Percentiles rank a stretch among this genome's conserved stretches.
phyloP scores from a whole-genome alignment of 2,888 invertebrate species.

The Rotaria sp. region DNA sequence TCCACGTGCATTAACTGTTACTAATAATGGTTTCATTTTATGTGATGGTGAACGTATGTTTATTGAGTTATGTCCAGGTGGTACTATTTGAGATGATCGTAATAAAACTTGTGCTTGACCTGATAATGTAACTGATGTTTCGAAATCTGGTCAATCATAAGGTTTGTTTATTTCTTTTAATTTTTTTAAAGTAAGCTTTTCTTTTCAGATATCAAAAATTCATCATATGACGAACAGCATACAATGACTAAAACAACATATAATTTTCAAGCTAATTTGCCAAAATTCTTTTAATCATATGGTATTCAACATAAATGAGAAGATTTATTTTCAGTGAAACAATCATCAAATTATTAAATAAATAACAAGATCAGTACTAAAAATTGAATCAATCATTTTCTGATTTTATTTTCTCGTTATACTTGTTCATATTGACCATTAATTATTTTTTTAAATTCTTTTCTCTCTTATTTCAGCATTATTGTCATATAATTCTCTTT shows the following conservation, averaged over 20 bases:
- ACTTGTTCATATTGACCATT: background rate
- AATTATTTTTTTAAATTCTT: background rate
- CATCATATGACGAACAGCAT: too few species aligned
- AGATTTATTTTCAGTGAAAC: background rate
- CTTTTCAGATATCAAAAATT: too few species aligned
- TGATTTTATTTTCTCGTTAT: background rate
- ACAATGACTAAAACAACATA: too few species aligned
- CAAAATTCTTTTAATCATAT: too few species aligned
- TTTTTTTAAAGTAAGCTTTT: too few species aligned
- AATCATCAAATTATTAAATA: background rate
- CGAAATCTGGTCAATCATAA: too few species aligned
- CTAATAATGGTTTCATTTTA: background rate
- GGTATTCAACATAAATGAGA: too few species aligned
- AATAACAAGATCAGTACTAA: background rate
- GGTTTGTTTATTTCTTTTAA: too few species aligned
- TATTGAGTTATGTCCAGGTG: constrained; percentile 8
- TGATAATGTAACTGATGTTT: background rate
- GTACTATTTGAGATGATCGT: background rate
- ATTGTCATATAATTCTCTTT: background rate
- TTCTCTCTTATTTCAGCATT: background rate
- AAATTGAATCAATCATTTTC: background rate
- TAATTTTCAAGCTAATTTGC: too few species aligned
- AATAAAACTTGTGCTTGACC: background rate
- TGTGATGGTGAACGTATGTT: background rate
- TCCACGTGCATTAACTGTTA: background rate